Evolutionary conservation across 2,113 vertebrate species (phyloP).

Genomic region (Herpetotheres cachinnans): DNA sequence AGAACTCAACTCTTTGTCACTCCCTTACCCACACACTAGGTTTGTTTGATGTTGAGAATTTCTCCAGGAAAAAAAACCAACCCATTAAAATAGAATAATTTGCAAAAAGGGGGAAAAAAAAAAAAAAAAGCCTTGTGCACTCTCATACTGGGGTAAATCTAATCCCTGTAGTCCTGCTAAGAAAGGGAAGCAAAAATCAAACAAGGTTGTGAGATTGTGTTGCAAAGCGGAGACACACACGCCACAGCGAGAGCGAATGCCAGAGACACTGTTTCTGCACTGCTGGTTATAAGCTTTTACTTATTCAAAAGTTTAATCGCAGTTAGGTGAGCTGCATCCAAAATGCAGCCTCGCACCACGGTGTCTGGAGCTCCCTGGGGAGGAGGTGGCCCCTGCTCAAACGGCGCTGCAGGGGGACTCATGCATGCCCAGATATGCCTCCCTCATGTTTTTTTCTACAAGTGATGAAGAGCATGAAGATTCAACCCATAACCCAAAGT

Average conservation of each 20-base stretch:
- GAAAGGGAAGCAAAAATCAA: background rate
- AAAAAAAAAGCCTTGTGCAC: no score
- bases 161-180: background rate
- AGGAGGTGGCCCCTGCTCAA: background rate
- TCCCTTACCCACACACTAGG: background rate
- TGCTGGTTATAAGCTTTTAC: background rate
- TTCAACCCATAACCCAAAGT: background rate
- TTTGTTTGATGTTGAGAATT: background rate
- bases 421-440: background rate
- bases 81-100: background rate
- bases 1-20: background rate
- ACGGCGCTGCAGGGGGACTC: background rate
- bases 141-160: background rate
- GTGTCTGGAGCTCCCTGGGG: background rate
- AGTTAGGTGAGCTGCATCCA: background rate
- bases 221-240: background rate
- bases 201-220: background rate
- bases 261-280: background rate
- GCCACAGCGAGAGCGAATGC: background rate
- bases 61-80: background rate
- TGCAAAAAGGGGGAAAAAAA: background rate
- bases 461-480: background rate
- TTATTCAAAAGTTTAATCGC: background rate
- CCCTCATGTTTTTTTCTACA: background rate
- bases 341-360: accelerated